Base-by-base conservation (phyloP, 2,888 invertebrate genomes). In the Diadegma fenestrale region DNA sequence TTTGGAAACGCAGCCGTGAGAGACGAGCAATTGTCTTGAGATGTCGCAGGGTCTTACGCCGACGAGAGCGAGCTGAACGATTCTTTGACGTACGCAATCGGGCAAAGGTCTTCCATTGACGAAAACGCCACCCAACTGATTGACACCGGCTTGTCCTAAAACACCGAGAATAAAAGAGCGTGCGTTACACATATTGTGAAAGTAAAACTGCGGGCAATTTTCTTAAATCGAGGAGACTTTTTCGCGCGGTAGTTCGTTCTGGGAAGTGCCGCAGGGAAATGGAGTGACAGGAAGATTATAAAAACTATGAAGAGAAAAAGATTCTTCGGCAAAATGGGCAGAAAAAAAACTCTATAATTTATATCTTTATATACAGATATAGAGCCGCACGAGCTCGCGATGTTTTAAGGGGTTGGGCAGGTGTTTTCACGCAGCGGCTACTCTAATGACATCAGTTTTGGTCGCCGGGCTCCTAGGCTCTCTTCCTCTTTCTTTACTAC, bases 41-140 rank as follows among this genome's bases (percentile, higher is more conserved):
- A 99, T 99, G 95, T 99, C 99, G 94, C 99, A 99, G 19, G 99
- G 99, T 64, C 99, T 95, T 0, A 99, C 99, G 0, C 99, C 99
- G 94, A 98, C 96, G 91, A 99, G 95, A 37, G 99, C 99, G 91
- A 99, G 95, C 93, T 99, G 99, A 0, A 99, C 99, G 89, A 99
- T 99, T 87, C 98, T 96, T 87, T 98, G 96, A 84, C 99, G 96
- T 22, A 99, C 98, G 91, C 98, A 98, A 93, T 99, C 98, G 3
- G 99, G 99, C 82, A 99, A 95, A 2, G 99, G 99, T n/a, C 99
- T 96, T 0, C 99, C 99, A 94, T 99, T 99, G 14, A 99, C 99
- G 94, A 99, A 99, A 82, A 99, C 98, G 61, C 99, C 99, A 72
- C 99, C 99, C 89, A 99, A 95, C 95, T 99, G 99, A 95, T 99